Percentiles rank a stretch among this genome's conserved stretches.
phyloP scores from a whole-genome alignment of 1,140 invertebrate genomes.

The Eriocheir sinensis region DNA sequence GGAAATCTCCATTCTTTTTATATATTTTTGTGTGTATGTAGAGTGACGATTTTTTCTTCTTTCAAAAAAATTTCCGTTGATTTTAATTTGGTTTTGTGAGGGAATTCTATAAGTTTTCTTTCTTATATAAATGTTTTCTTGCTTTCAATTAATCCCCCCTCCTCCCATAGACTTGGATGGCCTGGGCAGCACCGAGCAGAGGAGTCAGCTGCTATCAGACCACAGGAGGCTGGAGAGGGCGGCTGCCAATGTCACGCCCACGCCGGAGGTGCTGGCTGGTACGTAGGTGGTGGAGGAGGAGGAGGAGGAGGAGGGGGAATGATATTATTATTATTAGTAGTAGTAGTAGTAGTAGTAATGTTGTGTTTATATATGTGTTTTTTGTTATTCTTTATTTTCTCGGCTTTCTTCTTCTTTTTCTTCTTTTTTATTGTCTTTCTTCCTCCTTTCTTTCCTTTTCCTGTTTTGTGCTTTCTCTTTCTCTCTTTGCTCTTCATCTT shows the following conservation, averaged over 20 bases:
- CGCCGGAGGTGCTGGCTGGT: constrained; percentile 87
- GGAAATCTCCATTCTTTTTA: neutral
- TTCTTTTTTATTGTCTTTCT: too few relatives aligned
- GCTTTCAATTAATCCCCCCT: too few relatives aligned
- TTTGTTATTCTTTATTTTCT: neutral
- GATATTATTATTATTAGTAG: too few relatives aligned
- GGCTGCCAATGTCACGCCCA: constrained; percentile 86
- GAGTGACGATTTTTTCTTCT: too few relatives aligned
- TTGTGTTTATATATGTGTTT: neutral
- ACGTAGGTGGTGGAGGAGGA: constrained; percentile 64
- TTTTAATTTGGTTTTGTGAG: too few relatives aligned
- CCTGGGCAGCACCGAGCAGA: constrained; percentile 86
- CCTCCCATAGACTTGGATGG: constrained; percentile 89
- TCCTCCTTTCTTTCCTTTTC: too few relatives aligned
- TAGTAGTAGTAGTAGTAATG: neutral
- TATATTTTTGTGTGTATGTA: too few relatives aligned
- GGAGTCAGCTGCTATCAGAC: constrained; percentile 90
- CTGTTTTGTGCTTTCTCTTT: too few relatives aligned
- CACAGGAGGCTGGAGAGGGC: constrained; percentile 91
- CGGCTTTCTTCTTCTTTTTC: too few relatives aligned
- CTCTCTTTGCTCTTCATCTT: too few relatives aligned
- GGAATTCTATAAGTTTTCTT: too few relatives aligned
- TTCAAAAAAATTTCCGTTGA: neutral
- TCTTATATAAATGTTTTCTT: neutral
- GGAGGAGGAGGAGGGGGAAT: too few relatives aligned